Base-by-base conservation (phyloP, 2,888 invertebrate genomes). In the Drosophila anceps region DNA sequence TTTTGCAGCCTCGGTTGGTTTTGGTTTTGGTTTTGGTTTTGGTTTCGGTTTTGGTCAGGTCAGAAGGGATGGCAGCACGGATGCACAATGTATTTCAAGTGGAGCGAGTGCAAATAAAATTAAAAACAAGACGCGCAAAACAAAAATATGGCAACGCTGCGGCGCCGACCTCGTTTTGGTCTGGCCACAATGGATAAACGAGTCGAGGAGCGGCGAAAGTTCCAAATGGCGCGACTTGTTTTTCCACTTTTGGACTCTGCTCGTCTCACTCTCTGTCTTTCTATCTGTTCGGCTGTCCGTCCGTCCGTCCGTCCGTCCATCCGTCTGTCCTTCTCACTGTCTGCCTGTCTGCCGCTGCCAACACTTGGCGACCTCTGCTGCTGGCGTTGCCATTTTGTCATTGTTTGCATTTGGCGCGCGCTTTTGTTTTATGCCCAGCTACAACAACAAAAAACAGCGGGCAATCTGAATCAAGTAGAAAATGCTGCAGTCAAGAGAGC, bases 61-160 rank as follows among this genome's bases (percentile, higher is more conserved):
- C 57, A 55, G 50, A 15, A 24, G 13, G 37, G 44, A 35, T 51
- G 53, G 39, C 24, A 54, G 58, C 65, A 53, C 74, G 37, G 64
- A 72, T 82, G 83, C 73, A 88, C 86, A 83, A 88, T 83, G 83
- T 89, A 84, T 89, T 89, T 86, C 79, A 87, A 89, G 84, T 84
- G 90, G 84, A 89, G 84, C 84, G 84, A 78, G 72, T 53, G 82
- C 69, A 89, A 84, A 84, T 84, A 89, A 84, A 87, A 84, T 84
- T 84, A 81, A 84, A 84, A 76, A 76, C 77, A 81, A 88, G 76
- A 77, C 76, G 69, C 70, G 70, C 66, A 70, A 73, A 69, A 77
- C 68, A 86, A 88, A 84, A 76, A 89, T 84, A 89, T 89, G 74
- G 84, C 82, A 88, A 83, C 84, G 81, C 81, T 85, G 89, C 81